A percentile compares a stretch with the other conserved stretches of the same genome.
Evolutionary conservation across 2,797 vertebrate genomes (phyloP).

Genomic region (Hafferia zeledoni): DNA sequence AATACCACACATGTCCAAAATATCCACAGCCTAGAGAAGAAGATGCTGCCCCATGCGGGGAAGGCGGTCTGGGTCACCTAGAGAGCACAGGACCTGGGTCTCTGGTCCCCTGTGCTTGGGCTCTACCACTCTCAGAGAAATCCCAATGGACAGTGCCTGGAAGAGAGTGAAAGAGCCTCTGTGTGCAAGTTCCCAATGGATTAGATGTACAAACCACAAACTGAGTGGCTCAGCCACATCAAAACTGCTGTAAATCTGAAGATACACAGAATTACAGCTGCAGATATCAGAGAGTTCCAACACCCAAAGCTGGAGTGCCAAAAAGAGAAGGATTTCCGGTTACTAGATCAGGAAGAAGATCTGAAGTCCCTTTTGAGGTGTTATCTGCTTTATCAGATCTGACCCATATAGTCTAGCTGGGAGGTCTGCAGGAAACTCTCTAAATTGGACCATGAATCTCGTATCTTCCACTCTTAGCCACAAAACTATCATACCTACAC

Average conservation of each 20-base stretch:
- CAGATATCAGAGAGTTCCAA: neutral
- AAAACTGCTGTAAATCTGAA: neutral
- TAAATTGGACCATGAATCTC: neutral
- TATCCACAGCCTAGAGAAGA: neutral
- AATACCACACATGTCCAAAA: neutral
- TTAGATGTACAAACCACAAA: neutral
- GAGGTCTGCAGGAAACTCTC: neutral
- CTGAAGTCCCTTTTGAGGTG: neutral
- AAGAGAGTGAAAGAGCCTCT: neutral
- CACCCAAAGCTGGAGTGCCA: neutral
- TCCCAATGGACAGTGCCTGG: neutral
- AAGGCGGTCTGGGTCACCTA: neutral
- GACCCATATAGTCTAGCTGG: neutral
- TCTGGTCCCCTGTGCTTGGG: neutral
- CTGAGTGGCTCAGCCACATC: fast-evolving
- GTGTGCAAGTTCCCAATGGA: fast-evolving
- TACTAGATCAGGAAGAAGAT: neutral
- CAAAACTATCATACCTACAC: fast-evolving
- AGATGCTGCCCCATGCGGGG: fast-evolving
- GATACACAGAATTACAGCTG: neutral
- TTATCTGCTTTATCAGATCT: neutral
- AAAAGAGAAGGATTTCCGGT: neutral
- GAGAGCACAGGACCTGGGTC: neutral
- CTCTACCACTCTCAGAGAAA: neutral
- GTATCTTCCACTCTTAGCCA: neutral